Base-by-base conservation (phyloP, 2,888 invertebrate genomes). In the Lasioglossum oenotherae region DNA sequence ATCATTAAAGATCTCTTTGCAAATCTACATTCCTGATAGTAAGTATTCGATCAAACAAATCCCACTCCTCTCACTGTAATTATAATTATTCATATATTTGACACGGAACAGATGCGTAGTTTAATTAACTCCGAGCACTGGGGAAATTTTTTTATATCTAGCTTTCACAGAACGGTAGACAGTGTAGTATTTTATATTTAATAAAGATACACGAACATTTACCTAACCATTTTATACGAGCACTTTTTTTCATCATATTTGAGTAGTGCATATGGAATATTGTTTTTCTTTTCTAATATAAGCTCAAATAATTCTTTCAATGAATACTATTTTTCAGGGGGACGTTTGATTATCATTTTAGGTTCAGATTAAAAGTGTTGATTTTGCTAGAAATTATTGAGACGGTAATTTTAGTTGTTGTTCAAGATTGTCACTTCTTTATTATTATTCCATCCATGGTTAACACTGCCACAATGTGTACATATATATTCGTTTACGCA, bases 401-500 rank as follows among this genome's bases (percentile, higher is more conserved):
- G 10, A 23, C 4, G 6, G 6, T 31, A 64, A 31, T 64, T 31
- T 16, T 31, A 16, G 0, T 31, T 31, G 0, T 31, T 31, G 16
- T 16, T 64, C 0, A 31, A 35, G 35, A 69, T 2, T 12, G 12
- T 10, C 23, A 12, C 10, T 35, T 69, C 1, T 12, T 41, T 38
- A n/a, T 71, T 41, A 4, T 41, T 38, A n/a, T 71, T 41, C n/a
- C 71, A 41, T n/a, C 41, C 71, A 71, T 71, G 23, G 14, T 78
- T 77, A 76, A 74, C 84, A 84, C 75, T 84, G 80, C 69, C 74
- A 60, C 69, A 78, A 71, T 80, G 23, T 69, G 38, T 76, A 44
- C 44, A 44, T 44, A 80, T 80, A 84, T 78, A 78, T 5, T 71
- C 41, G n/a, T 71, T 41, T n/a, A 71, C 14, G 14, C 14, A n/a